Evolutionary conservation across 1,140 invertebrate genomes (phyloP), one percentile per base, ranked within the genome.

Genomic region (Lepidostoma basale): DNA sequence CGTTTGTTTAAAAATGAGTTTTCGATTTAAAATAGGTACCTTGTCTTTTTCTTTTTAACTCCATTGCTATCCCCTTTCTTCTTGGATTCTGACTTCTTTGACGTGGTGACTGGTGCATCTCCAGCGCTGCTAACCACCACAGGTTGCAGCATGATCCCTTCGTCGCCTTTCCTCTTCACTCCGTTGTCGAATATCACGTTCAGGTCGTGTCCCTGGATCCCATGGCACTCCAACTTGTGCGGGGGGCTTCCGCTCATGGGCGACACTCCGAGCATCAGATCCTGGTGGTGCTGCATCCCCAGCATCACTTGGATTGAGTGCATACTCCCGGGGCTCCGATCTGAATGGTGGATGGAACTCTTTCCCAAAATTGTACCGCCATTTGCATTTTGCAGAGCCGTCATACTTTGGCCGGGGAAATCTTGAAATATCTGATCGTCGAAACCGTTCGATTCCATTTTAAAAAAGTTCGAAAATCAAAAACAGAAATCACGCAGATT

Each of bases 31-130:
- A 8, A 8, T 45, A 47, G 28, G 78, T 79, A 95, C 94, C 93
- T 92, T 20, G 94, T 96, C 84, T 96, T 96, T 80, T 96, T 96
- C 80, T 96, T 96, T 76, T 96, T 96, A 3, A 94, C 92, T 23
- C 92, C 90, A 76, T 93, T 94, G 73, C 92, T 93, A 72, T 92
- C 92, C 69, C 85, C 87, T 77, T 95, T 95, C 79, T 95, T 95
- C 78, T 93, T 94, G 2, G 88, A 88, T 65, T 90, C 88, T 14
- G 83, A 82, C 72, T 91, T 91, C 77, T 90, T 92, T 25, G 77
- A 74, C 3, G 81, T 74, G 4, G 77, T 68, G 10, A 78, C 71
- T 28, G 79, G 73, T 10, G 70, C 45, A 77, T 71, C 12, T 75
- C 65, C 60, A 75, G 75, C 58, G 76, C 67, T 66, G 75, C 74